Evolutionary conservation across 1,140 invertebrate species (phyloP), one percentile per base, ranked within the genome.

Genomic region (Zaprionus capensis): DNA sequence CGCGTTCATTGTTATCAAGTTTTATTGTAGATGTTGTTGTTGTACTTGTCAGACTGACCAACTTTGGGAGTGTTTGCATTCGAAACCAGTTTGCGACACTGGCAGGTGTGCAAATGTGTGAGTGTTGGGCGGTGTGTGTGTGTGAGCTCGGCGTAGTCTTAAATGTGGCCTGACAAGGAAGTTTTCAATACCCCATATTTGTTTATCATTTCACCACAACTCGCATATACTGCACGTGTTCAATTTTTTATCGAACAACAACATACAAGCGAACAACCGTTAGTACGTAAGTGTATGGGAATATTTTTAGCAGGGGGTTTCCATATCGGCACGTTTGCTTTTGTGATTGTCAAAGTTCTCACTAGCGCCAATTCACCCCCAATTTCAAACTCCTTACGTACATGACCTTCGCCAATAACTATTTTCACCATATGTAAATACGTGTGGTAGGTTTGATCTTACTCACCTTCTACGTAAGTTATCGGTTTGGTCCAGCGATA

Each of bases 401-500:
- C 57, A 56, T 76, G 69, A 76, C 73, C 73, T 76, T 76, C 55
- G 15, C 15, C 61, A 76, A 71, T 71, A 67, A 76, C 38, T 36
- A 55, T 68, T 58, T 26, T 46, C 24, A 24, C 1, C 5, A 57
- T 31, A 31, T 26, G 5, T 56, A 31, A n/a, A 28, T 56, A 28
- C 14, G 31, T 20, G 26, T 57, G 22, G 22, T 31, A 14, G 26
- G 36, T 59, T 24, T 63, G 53, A 46, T 36, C 22, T 24, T 61
- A 72, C 76, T 85, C 56, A 92, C 91, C 91, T 92, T 72, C 88
- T 76, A 28, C 91, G 71, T 59, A 92, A 77, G 49, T 92, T 92
- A 78, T 92, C 91, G 66, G 91, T 91, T 69, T 92, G 88, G 67
- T 92, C 88, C 38, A 90, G 63, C 69, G 81, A 92, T 58, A 92